Conservation (phyloP, 1,140 invertebrate species). For the Calephelis virginiensis region DNA sequence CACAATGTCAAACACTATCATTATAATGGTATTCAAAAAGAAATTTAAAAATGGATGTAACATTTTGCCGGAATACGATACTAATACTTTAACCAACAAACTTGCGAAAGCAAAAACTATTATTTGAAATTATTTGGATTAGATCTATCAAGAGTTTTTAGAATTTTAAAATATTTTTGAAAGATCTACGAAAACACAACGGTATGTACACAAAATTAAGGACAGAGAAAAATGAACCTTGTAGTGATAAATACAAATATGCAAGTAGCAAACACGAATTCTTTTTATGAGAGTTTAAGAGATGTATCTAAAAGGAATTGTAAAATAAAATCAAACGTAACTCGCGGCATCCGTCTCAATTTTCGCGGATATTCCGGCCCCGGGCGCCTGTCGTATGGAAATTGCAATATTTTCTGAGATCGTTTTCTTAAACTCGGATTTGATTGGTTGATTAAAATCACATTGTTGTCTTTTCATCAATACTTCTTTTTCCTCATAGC, state of each 20-base stretch:
- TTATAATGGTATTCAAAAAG: no score
- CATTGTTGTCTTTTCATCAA: constrained; percentile 38
- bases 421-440: constrained; percentile 49
- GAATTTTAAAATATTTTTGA: background rate
- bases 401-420: constrained; percentile 41
- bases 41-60: no score
- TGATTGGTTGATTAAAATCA: constrained; percentile 40
- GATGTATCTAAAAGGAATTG: constrained; percentile 48
- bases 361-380: constrained; percentile 37
- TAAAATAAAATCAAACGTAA: constrained; percentile 67
- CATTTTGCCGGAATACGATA: no score
- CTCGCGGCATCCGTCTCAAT: constrained; percentile 52
- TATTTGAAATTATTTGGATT: no score
- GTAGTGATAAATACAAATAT: background rate
- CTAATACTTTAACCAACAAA: no score
- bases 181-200: constrained; percentile 3
- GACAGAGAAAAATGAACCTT: constrained; percentile 22
- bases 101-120: no score
- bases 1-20: no score
- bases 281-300: constrained; percentile 23
- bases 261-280: background rate
- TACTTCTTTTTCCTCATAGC: no score
- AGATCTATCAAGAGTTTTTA: no score
- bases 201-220: constrained; percentile 24
- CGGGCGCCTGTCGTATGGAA: constrained; percentile 38